Conservation (phyloP, 2,888 invertebrate species). For the Drosophila infuscata region DNA sequence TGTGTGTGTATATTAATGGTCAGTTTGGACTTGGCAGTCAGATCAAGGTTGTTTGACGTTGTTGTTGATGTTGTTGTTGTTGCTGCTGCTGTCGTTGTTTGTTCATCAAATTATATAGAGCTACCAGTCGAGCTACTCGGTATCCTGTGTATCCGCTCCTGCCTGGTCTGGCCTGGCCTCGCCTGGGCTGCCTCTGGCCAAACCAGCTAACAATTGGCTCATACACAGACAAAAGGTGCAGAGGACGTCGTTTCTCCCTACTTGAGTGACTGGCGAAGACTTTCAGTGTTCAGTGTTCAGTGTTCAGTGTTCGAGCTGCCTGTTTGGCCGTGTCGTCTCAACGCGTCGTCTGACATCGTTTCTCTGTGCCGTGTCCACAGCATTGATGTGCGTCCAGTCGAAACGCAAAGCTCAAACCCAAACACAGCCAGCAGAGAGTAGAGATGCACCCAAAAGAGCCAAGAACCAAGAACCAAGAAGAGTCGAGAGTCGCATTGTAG, state of each 20-base stretch:
- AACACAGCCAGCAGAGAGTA: conserved; percentile 1
- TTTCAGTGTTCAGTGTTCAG: conserved; percentile 21
- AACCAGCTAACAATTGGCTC: conserved; percentile 57
- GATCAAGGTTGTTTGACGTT: conserved; percentile 56
- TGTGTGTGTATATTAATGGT: conserved; percentile 37
- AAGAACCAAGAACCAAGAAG: background rate
- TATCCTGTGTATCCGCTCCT: conserved; percentile 47
- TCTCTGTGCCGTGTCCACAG: conserved; percentile 17
- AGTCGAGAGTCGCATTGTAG: conserved; percentile 62
- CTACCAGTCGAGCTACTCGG: conserved; percentile 60
- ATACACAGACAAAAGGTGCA: conserved; percentile 39
- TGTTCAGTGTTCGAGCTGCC: conserved; percentile 57
- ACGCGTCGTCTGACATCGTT: conserved; percentile 69
- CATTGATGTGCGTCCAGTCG: conserved; percentile 71
- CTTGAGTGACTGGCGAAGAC: conserved; percentile 33
- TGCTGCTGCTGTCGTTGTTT: conserved; percentile 65
- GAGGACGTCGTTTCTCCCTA: background rate
- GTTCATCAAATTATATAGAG: conserved; percentile 80
- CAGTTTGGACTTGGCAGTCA: conserved; percentile 39
- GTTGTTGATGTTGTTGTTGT: conserved; percentile 33
- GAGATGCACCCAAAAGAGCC: conserved; percentile 4
- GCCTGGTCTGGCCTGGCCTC: conserved; percentile 15
- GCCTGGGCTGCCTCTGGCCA: conserved; percentile 33
- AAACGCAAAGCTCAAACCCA: conserved; percentile 57
- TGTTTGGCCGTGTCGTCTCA: conserved; percentile 72